Evolutionary conservation across 1,140 invertebrate species (phyloP).

Genomic region (Zophobas atratus): DNA sequence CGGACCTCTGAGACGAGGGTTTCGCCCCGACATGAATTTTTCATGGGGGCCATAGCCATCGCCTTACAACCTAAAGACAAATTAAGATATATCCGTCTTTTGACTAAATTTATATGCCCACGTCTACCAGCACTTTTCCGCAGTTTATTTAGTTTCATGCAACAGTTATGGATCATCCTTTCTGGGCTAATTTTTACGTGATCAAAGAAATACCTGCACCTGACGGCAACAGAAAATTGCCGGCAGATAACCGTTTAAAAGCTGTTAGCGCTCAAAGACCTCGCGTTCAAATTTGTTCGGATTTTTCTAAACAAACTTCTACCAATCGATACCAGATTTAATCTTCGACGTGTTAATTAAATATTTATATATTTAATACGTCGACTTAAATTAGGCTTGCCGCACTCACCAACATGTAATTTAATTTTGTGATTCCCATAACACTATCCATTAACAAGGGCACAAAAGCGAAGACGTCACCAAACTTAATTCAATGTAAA

Average conservation of each 20-base stretch:
- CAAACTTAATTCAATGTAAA: constrained; percentile 23
- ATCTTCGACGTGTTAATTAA: not conserved
- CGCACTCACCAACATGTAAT: constrained; percentile 16
- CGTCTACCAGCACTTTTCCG: not conserved
- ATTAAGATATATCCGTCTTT: constrained; percentile 24
- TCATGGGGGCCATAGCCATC: constrained; percentile 17
- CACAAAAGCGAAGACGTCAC: constrained; percentile 27
- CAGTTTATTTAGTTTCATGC: constrained; percentile 1
- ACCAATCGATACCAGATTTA: constrained; percentile 24
- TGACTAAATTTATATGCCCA: constrained; percentile 21
- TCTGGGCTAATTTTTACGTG: constrained; percentile 18
- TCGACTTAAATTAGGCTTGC: not conserved
- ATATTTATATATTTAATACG: not conserved
- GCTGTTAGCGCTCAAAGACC: not conserved
- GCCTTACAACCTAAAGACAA: constrained; percentile 20
- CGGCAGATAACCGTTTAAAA: constrained; percentile 30
- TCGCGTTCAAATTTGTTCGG: not conserved
- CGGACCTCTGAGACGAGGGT: constrained; percentile 22
- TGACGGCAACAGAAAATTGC: constrained; percentile 23
- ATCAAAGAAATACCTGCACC: constrained; percentile 31
- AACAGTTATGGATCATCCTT: not conserved
- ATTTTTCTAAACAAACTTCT: not conserved
- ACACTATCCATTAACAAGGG: constrained; percentile 10
- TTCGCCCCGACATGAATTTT: constrained; percentile 34
- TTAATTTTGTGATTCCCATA: constrained; percentile 9